Base-by-base conservation (phyloP, 2,888 invertebrate species). In the Drosophila mettleri region DNA sequence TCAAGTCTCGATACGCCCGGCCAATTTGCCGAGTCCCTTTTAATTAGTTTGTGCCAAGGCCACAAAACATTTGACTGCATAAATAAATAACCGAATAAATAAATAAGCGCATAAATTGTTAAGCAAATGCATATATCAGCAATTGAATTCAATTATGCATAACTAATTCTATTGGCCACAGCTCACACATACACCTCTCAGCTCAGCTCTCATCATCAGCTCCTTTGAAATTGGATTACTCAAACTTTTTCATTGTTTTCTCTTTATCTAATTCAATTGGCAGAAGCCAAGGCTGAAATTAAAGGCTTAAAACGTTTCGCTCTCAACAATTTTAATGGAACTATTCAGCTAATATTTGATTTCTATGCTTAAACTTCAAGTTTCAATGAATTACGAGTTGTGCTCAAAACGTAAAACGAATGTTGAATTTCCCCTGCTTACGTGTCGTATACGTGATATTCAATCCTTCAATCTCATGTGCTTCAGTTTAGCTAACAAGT, bases 1-100 rank as follows among this genome's bases (percentile, higher is more conserved):
- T n/a, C n/a, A 8, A 16, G 33, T 29, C 27, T 60, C 36, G 33
- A 58, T 41, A 52, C 48, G 54, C 49, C 49, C 34, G 57, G 65
- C 39, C 71, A 82, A 79, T 75, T 79, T 72, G 69, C 68, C 0
- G 24, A 63, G 61, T 63, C 54, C 59, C 54, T 80, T 77, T 83
- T 82, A 80, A 84, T 80, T 86, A 80, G 74, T 83, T 83, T 77
- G 69, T 69, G 69, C 68, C 69, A 66, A 43, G 38, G 48, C 61
- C 73, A 68, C 74, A 61, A 51, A 27, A 31, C 52, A 38, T 36
- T 51, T 48, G 38, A 39, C 8, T 41, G 41, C 29, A 34, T 27
- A 33, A 24, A 63, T 58, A 63, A 67, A 73, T 65, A 63, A 20
- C 24, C 69, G 55, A 31, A 20, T 31, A 24, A 27, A 16, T 22